phyloP scores from a whole-genome alignment of 2,888 invertebrate species.

The Limnephilus auricula region DNA sequence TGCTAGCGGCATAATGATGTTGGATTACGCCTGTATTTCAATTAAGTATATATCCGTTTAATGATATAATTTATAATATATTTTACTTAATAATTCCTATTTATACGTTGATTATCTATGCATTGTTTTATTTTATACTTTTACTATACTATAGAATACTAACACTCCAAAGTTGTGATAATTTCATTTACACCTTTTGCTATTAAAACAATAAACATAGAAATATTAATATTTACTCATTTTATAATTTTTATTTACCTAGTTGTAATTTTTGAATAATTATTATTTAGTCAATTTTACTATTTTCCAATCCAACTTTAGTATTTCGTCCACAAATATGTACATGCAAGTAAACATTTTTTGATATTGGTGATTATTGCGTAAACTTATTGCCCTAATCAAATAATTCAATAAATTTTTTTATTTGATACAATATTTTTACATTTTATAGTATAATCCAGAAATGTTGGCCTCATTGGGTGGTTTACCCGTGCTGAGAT shows the following conservation, averaged over 20 bases:
- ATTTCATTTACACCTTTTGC: constrained; percentile 34
- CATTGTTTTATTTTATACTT: constrained; percentile 33
- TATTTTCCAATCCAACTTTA: constrained; percentile 1
- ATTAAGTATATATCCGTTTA: constrained; percentile 3
- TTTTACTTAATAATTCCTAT: constrained; percentile 29
- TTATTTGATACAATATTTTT: too few relatives aligned
- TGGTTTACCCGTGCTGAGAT: too few relatives aligned
- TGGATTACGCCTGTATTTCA: not conserved
- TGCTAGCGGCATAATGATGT: not conserved
- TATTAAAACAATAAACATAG: constrained; percentile 25
- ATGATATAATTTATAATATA: constrained; percentile 17
- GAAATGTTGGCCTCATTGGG: too few relatives aligned
- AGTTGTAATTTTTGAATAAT: not conserved
- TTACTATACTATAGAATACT: not conserved
- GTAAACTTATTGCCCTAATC: not conserved
- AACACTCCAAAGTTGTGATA: constrained; percentile 47
- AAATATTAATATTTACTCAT: not conserved
- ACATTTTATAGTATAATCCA: too few relatives aligned
- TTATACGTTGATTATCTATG: constrained; percentile 26
- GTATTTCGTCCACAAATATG: not conserved
- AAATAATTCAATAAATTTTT: too few relatives aligned
- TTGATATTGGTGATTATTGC: too few relatives aligned
- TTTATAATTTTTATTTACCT: not conserved
- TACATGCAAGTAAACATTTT: not conserved
- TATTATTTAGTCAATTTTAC: not conserved